phyloP scores from a whole-genome alignment of 2,797 vertebrate species.

The Tapirus indicus region DNA sequence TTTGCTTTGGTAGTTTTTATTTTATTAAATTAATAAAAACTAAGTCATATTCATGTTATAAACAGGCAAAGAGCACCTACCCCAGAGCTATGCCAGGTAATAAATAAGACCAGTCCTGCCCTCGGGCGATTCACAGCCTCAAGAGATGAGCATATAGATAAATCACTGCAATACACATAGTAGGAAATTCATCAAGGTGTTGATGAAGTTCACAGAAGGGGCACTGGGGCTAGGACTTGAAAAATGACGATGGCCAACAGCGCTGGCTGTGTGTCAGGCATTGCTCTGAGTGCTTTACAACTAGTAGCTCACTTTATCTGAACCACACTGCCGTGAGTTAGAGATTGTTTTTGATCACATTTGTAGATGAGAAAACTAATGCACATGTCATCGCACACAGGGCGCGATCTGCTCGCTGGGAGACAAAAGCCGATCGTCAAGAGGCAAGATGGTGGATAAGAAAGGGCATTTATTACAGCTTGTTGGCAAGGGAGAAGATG shows the following conservation, averaged over 20 bases:
- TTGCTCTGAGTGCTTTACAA: neutral
- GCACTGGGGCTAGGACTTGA: neutral
- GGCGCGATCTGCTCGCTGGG: no score
- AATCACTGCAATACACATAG: neutral
- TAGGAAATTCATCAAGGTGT: neutral
- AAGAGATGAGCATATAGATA: neutral
- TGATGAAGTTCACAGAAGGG: neutral
- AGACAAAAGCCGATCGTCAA: no score
- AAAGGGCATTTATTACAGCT: no score
- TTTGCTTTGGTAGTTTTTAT: neutral
- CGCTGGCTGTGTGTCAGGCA: rapidly evolving
- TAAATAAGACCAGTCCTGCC: neutral
- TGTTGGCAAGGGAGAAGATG: no score
- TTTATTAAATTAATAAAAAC: slow-evolving; percentile 21
- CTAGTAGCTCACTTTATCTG: neutral
- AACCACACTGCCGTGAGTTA: neutral
- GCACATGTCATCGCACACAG: neutral
- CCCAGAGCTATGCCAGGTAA: neutral
- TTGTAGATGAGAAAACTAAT: neutral
- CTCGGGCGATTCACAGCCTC: neutral
- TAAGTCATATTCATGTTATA: neutral
- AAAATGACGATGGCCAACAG: neutral
- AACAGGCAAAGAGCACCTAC: neutral
- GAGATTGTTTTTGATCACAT: neutral
- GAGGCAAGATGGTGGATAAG: no score